Evolutionary conservation across 2,888 invertebrate genomes (phyloP).

Genomic region (Ichneumoninae sp.): DNA sequence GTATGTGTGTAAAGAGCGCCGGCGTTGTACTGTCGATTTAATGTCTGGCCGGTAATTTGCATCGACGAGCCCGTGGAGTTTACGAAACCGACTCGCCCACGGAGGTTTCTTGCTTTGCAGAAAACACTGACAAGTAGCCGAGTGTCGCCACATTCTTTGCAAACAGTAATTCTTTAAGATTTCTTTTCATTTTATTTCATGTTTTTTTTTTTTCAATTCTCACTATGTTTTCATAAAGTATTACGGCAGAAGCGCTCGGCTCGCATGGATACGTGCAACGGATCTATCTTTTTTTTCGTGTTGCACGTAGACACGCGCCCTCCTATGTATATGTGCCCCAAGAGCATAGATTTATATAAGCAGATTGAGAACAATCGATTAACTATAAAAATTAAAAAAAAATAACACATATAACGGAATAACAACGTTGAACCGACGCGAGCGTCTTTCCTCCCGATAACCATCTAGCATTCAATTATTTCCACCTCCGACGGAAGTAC

Average conservation of each 20-base stretch:
- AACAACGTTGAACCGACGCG: constrained; percentile 22
- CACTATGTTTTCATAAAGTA: constrained; percentile 21
- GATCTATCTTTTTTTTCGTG: neutral
- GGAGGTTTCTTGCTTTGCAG: neutral
- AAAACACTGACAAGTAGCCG: neutral
- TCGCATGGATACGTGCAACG: constrained; percentile 16
- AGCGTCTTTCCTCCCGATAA: constrained; percentile 38
- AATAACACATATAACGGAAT: constrained; percentile 26
- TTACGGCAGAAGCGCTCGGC: constrained; percentile 34
- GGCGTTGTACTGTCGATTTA: constrained; percentile 26
- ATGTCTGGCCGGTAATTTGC: constrained; percentile 4
- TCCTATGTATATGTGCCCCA: constrained; percentile 34
- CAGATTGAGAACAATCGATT: constrained; percentile 23
- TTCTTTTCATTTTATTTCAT: neutral
- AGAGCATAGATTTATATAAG: constrained; percentile 42
- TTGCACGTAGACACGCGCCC: constrained; percentile 12
- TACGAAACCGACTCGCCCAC: neutral
- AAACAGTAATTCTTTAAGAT: constrained; percentile 1
- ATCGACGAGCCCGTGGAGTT: neutral
- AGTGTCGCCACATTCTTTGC: neutral
- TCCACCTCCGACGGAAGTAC: constrained; percentile 81
- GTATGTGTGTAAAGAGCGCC: constrained; percentile 27
- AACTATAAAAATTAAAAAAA: constrained; percentile 21
- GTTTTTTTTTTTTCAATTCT: constrained; percentile 8
- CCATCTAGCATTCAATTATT: constrained; percentile 78